A percentile compares a stretch with the other conserved stretches of the same genome.
Conservation (phyloP, 2,888 invertebrate species). For the Drosophila ustulata region DNA sequence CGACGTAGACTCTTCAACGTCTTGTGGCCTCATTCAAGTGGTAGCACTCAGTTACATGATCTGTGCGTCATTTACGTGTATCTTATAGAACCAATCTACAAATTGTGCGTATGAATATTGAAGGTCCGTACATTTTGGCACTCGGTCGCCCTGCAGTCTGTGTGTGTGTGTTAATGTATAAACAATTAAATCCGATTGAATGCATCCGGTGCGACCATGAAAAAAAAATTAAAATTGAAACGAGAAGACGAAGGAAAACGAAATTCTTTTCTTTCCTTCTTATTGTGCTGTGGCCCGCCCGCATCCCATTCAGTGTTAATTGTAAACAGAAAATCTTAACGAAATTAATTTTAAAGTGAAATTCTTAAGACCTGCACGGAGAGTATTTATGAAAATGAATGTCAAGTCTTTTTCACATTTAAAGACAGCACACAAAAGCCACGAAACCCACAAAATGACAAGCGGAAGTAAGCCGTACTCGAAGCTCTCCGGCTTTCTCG, state of each 20-base stretch:
- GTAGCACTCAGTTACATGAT: constrained; percentile 10
- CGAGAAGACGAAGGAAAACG: constrained; percentile 36
- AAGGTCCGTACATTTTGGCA: constrained; percentile 22
- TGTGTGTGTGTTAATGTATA: constrained; percentile 52
- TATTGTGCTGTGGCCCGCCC: constrained; percentile 43
- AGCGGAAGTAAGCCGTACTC: constrained; percentile 62
- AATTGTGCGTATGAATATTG: constrained; percentile 17
- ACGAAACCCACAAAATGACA: constrained; percentile 69
- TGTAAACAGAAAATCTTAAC: constrained; percentile 65
- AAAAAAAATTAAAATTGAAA: constrained; percentile 40
- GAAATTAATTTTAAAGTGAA: constrained; percentile 60
- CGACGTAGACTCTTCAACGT: background rate
- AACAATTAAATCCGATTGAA: constrained; percentile 63
- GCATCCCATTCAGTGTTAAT: constrained; percentile 59
- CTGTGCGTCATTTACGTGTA: constrained; percentile 23
- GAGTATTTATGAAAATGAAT: constrained; percentile 73
- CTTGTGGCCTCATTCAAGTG: constrained; percentile 4
- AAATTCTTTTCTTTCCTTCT: constrained; percentile 5
- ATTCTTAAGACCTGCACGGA: constrained; percentile 59
- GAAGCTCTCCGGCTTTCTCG: constrained; percentile 37
- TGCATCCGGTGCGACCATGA: constrained; percentile 67
- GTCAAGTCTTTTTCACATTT: constrained; percentile 43
- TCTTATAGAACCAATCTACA: constrained; percentile 18
- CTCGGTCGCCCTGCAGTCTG: constrained; percentile 39
- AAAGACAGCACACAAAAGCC: constrained; percentile 47